Percentiles rank a stretch among this genome's conserved stretches.
These are phyloP conservation scores for Ichneumoninae sp. DNA, from an alignment of 2,888 invertebrate genomes.

Conservation along the genomic window DNA sequence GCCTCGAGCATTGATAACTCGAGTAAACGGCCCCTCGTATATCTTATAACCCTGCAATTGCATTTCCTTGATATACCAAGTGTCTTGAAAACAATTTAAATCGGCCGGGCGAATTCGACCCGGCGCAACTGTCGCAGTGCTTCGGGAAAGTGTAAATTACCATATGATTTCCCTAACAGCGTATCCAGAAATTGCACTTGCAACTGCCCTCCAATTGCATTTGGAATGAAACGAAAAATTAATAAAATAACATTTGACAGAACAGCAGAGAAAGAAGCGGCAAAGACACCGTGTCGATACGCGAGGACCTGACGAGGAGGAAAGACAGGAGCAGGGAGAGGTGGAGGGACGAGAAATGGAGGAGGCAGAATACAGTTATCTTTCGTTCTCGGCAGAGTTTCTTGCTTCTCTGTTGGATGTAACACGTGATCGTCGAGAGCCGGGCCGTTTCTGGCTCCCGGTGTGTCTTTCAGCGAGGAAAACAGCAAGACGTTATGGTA, in stretches of 20 bases:
- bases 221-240: background rate
- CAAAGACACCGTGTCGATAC: slow-evolving; percentile 48
- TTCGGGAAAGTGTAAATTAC: no score
- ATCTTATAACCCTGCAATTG: slow-evolving; percentile 1
- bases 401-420: slow-evolving; percentile 68
- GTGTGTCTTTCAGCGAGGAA: slow-evolving; percentile 43
- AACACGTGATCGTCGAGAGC: slow-evolving; percentile 61
- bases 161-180: no score
- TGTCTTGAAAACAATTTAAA: background rate
- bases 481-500: slow-evolving; percentile 43
- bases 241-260: background rate
- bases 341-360: slow-evolving; percentile 67
- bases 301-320: slow-evolving; percentile 54
- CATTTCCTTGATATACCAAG: background rate
- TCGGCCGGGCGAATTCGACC: no score
- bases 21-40: slow-evolving; percentile 18
- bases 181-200: no score
- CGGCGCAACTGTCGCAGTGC: no score
- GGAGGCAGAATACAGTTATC: slow-evolving; percentile 76
- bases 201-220: background rate
- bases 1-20: slow-evolving; percentile 39
- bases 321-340: slow-evolving; percentile 30
- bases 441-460: slow-evolving; percentile 37
- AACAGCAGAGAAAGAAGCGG: slow-evolving; percentile 1
- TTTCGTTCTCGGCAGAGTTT: slow-evolving; percentile 68